Percentiles rank a stretch among this genome's conserved stretches.
These are phyloP conservation scores for Eupithecia abbreviata DNA, from an alignment of 2,888 invertebrate genomes.

Conservation along the genomic window DNA sequence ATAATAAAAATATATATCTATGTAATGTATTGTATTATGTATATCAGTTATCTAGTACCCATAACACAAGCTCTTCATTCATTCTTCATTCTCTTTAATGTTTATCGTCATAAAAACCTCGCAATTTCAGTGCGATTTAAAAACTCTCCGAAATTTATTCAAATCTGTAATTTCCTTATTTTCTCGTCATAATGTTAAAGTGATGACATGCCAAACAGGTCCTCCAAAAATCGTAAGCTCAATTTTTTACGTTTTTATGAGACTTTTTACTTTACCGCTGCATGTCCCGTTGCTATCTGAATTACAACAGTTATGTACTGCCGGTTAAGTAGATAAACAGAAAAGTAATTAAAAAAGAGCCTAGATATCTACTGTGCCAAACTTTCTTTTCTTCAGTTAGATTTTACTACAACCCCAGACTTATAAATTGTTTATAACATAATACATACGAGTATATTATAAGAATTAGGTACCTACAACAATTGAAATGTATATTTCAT, in stretches of 20 bases:
- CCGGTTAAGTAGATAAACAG: constrained; percentile 15
- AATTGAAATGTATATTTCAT: no score
- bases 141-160: background rate
- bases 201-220: constrained; percentile 31
- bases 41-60: no score
- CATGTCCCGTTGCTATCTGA: constrained; percentile 25
- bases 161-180: constrained; percentile 1
- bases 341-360: constrained; percentile 19
- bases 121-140: background rate
- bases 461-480: no score
- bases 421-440: background rate
- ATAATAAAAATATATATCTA: no score
- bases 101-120: background rate
- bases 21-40: no score
- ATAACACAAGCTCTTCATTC: no score
- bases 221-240: constrained; percentile 15
- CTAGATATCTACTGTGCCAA: background rate
- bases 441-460: no score
- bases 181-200: constrained; percentile 8
- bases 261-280: constrained; percentile 28
- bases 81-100: no score
- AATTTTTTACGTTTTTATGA: constrained; percentile 23
- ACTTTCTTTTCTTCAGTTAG: background rate
- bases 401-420: background rate
- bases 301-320: constrained; percentile 22